phyloP scores from a whole-genome alignment of 2,113 vertebrate species.

The Megatriorchis doriae region DNA sequence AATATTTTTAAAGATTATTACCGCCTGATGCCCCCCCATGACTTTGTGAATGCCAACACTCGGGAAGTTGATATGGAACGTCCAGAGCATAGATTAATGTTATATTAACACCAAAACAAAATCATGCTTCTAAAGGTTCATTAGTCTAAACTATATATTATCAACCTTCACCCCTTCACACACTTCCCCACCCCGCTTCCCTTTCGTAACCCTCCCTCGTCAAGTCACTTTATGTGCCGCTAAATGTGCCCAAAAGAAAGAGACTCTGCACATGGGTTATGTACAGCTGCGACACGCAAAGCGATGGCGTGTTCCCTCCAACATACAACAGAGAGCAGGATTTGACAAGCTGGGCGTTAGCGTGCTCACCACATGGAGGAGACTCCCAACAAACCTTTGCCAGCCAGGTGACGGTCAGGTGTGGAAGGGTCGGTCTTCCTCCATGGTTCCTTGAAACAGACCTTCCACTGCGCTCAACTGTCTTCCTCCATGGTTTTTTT shows the following conservation, averaged over 20 bases:
- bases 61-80: background rate
- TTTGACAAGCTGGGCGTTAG: too few relatives aligned
- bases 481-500: background rate
- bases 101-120: background rate
- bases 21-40: background rate
- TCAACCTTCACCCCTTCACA: background rate
- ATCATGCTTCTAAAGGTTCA: background rate
- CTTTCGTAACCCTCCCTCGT: background rate
- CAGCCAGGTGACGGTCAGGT: background rate
- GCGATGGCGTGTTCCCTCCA: background rate
- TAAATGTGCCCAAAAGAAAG: background rate
- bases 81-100: background rate
- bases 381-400: background rate
- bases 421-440: background rate
- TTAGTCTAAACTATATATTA: background rate
- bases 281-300: background rate
- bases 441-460: background rate
- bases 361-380: background rate
- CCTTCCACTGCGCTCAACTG: background rate
- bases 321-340: background rate
- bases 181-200: fast-evolving
- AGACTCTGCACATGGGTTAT: too few relatives aligned
- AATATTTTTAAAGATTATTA: background rate
- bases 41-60: background rate
- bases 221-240: fast-evolving